Conservation (phyloP, 1,140 invertebrate species). For the Ectropis grisescens region DNA sequence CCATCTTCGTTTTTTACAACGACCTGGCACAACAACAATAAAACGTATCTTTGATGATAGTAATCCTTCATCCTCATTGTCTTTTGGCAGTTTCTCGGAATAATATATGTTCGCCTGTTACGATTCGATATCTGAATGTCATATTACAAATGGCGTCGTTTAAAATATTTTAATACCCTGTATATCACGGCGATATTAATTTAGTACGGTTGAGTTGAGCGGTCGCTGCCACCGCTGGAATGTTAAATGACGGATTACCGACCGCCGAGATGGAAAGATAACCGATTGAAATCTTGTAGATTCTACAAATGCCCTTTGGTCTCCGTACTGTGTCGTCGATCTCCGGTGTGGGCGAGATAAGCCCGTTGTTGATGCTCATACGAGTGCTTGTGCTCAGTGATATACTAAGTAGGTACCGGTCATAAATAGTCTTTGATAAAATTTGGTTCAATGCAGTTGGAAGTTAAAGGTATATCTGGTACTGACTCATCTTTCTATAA, state of each 20-base stretch:
- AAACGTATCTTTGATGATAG: constrained; percentile 61
- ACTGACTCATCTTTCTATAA: too few species aligned
- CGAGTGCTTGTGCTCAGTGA: too few species aligned
- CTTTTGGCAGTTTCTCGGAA: constrained; percentile 67
- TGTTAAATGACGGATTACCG: constrained; percentile 66
- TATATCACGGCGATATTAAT: constrained; percentile 66
- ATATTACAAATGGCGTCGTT: constrained; percentile 67
- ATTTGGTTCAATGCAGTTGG: too few species aligned
- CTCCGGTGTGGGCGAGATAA: neutral
- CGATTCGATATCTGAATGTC: constrained; percentile 62
- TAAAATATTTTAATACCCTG: constrained; percentile 69
- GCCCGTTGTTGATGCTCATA: neutral
- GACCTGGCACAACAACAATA: constrained; percentile 57
- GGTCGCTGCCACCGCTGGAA: constrained; percentile 55
- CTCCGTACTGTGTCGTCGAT: neutral
- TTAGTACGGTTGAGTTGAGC: constrained; percentile 61
- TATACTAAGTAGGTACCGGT: too few species aligned
- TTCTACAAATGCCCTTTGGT: constrained; percentile 28
- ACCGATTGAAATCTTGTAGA: constrained; percentile 37
- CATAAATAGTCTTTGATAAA: too few species aligned
- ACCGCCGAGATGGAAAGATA: constrained; percentile 56
- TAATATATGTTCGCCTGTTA: constrained; percentile 62
- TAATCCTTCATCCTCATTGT: constrained; percentile 68
- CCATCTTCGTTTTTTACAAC: constrained; percentile 41
- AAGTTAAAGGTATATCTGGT: too few species aligned